These are phyloP conservation scores for Morus bassanus DNA, from an alignment of 2,797 vertebrate genomes.

Conservation along the genomic window DNA sequence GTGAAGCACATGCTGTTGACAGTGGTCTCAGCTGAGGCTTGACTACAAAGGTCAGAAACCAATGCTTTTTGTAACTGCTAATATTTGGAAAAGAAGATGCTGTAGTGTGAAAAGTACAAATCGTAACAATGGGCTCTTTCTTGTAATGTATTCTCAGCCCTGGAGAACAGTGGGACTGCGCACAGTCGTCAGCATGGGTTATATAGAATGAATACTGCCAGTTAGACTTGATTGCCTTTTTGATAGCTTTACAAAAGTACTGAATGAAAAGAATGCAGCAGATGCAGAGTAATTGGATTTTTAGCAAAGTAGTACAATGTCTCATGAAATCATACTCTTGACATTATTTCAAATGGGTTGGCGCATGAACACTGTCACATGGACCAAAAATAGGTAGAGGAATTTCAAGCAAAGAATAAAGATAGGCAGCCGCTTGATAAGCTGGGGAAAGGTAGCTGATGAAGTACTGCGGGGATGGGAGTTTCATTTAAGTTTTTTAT, in stretches of 20 bases:
- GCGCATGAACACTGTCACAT: slow-evolving; percentile 1
- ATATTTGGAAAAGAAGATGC: neutral
- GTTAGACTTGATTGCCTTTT: slow-evolving; percentile 62
- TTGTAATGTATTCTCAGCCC: neutral
- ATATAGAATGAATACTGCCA: slow-evolving; percentile 36
- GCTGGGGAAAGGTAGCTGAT: neutral
- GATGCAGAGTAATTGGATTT: slow-evolving; percentile 60
- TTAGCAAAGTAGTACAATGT: slow-evolving; percentile 61
- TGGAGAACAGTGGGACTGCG: neutral
- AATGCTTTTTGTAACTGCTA: neutral
- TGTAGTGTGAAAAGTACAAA: neutral
- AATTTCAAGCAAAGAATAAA: slow-evolving; percentile 46
- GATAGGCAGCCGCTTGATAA: neutral
- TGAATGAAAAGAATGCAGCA: slow-evolving; percentile 50
- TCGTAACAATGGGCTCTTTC: neutral
- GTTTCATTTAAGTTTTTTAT: neutral
- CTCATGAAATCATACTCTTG: slow-evolving; percentile 63
- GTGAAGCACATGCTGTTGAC: neutral
- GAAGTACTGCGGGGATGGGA: neutral
- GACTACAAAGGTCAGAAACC: neutral
- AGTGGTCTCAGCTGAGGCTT: neutral
- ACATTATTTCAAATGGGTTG: slow-evolving; percentile 67
- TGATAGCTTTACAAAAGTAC: slow-evolving; percentile 48
- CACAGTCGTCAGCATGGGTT: neutral
- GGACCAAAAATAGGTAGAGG: slow-evolving; percentile 51